phyloP scores from a whole-genome alignment of 2,888 invertebrate species.

The Chorisops tibialis region DNA sequence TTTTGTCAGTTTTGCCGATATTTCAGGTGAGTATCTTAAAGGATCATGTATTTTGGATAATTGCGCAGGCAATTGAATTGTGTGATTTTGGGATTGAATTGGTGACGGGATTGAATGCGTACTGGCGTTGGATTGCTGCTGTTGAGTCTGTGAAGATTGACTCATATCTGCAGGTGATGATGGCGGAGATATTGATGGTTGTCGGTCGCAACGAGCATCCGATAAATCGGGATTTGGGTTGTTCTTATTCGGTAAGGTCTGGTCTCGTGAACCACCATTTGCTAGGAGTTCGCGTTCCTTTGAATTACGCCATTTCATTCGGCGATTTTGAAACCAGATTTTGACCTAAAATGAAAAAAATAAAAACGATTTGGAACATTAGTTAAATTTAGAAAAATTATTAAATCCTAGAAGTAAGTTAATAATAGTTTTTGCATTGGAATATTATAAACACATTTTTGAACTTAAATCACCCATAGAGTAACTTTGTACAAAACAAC shows the following conservation, averaged over 20 bases:
- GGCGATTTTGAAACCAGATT: conserved; percentile 90
- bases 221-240: conserved; percentile 94
- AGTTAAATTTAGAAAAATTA: too few species aligned
- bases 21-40: conserved; percentile 5
- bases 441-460: too few species aligned
- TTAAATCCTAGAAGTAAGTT: too few species aligned
- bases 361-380: neutral
- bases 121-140: neutral
- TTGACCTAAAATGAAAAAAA: conserved; percentile 55
- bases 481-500: too few species aligned
- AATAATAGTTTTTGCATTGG: too few species aligned
- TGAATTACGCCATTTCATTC: conserved; percentile 98
- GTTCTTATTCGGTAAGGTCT: conserved; percentile 93
- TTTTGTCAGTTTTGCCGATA: neutral
- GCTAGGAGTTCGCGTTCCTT: conserved; percentile 93
- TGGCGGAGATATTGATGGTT: conserved; percentile 59
- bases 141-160: conserved; percentile 35
- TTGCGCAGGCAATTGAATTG: conserved; percentile 7
- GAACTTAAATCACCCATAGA: too few species aligned
- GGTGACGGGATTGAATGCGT: neutral
- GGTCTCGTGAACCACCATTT: conserved; percentile 89
- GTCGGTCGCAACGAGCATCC: conserved; percentile 80
- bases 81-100: conserved; percentile 17
- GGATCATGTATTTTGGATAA: conserved; percentile 20
- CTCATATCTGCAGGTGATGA: conserved; percentile 46